Conservation (phyloP, 2,888 invertebrate genomes). For the Scaptomyza tumidula region DNA sequence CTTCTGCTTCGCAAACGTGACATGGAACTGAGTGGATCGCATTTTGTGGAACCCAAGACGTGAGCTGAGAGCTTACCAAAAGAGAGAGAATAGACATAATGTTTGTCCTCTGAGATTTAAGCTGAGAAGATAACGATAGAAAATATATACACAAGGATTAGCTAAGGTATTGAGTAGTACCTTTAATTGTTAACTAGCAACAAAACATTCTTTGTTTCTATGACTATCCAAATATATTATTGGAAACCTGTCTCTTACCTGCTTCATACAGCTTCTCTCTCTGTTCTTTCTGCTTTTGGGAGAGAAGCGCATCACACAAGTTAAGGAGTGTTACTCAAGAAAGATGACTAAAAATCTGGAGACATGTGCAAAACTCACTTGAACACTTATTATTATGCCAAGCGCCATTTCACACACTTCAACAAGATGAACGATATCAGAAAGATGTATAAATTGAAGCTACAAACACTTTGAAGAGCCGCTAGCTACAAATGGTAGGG, state of each 20-base stretch:
- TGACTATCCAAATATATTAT: too few relatives aligned
- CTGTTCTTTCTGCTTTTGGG: not conserved
- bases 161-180: not conserved
- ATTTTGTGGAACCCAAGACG: constrained; percentile 51
- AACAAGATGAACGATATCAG: constrained; percentile 39
- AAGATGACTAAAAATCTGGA: not conserved
- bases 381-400: constrained; percentile 53
- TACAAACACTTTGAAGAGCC: constrained; percentile 36
- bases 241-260: not conserved
- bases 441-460: constrained; percentile 26
- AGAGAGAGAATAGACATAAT: constrained; percentile 4
- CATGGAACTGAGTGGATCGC: constrained; percentile 40
- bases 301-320: not conserved
- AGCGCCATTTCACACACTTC: constrained; percentile 1
- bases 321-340: constrained; percentile 1
- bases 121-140: not conserved
- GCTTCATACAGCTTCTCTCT: not conserved
- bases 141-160: not conserved
- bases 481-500: not conserved
- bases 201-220: too few relatives aligned
- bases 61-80: constrained; percentile 8
- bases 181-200: not conserved
- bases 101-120: constrained; percentile 1
- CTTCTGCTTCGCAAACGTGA: constrained; percentile 62
- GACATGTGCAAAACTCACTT: not conserved